phyloP scores from a whole-genome alignment of 2,888 invertebrate genomes.

The Dynastes tityus region DNA sequence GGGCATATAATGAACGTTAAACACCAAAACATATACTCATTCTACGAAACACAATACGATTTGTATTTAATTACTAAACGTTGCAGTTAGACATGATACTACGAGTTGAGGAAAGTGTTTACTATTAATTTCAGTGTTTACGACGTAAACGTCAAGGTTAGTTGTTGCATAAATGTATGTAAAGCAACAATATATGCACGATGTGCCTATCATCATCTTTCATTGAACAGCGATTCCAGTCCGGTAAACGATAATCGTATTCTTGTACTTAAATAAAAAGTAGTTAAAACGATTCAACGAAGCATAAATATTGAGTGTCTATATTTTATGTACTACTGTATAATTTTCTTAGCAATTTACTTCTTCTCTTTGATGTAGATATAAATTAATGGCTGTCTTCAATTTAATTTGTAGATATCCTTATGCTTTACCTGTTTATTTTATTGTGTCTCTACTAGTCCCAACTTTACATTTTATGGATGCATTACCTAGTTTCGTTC shows the following conservation, averaged over 20 bases:
- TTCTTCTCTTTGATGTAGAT: too few relatives aligned
- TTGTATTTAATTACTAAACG: not conserved
- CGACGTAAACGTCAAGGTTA: slow-evolving; percentile 6
- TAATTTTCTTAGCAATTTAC: too few relatives aligned
- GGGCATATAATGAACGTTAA: not conserved
- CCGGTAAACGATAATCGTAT: not conserved
- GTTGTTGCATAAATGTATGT: slow-evolving; percentile 4
- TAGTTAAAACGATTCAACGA: not conserved
- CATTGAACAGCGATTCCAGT: slow-evolving; percentile 1
- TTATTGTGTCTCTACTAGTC: too few relatives aligned
- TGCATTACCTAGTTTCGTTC: too few relatives aligned
- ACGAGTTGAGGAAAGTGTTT: not conserved
- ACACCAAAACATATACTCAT: not conserved
- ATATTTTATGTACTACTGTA: too few relatives aligned
- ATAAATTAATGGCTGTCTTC: too few relatives aligned
- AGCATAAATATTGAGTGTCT: not conserved
- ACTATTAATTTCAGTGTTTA: slow-evolving; percentile 15
- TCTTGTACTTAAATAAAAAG: not conserved
- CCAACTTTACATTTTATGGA: too few relatives aligned
- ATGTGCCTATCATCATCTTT: not conserved
- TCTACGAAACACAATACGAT: not conserved
- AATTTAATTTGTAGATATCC: too few relatives aligned
- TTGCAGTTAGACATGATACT: not conserved
- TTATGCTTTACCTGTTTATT: too few relatives aligned
- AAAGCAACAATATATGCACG: not conserved